Evolutionary conservation across 1,140 invertebrate genomes (phyloP).

Genomic region (Homarus americanus): DNA sequence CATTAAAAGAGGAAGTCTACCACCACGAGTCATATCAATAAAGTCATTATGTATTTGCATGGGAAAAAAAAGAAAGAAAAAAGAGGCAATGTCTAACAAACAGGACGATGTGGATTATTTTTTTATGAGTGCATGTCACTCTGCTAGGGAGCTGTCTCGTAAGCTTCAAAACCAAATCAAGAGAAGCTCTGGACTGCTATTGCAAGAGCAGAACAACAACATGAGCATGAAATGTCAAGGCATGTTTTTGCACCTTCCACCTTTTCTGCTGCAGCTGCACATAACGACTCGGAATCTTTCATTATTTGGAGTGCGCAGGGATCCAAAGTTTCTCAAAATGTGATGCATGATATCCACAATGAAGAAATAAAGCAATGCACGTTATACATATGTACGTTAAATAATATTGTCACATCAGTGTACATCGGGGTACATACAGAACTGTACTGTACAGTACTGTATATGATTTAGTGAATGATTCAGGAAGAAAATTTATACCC

Average conservation of each 20-base stretch:
- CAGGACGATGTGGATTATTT: constrained; percentile 38
- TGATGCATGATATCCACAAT: not conserved
- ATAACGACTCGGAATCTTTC: not conserved
- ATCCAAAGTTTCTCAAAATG: not conserved
- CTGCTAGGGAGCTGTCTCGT: constrained; percentile 13
- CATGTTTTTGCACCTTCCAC: no score
- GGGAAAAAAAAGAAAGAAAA: no score
- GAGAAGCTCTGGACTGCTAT: constrained; percentile 1
- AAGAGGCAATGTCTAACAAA: not conserved
- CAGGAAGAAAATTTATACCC: no score
- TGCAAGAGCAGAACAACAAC: not conserved
- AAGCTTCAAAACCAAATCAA: constrained; percentile 19
- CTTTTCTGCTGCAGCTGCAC: no score
- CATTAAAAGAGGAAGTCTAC: not conserved
- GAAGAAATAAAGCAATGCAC: not conserved
- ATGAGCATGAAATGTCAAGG: not conserved
- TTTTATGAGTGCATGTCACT: constrained; percentile 41
- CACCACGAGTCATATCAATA: not conserved
- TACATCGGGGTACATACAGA: no score
- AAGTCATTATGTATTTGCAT: not conserved
- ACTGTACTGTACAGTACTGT: no score
- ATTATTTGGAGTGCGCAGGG: not conserved
- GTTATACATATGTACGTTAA: not conserved
- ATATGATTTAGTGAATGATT: no score
- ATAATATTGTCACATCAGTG: no score